Evolutionary conservation across 1,140 invertebrate genomes (phyloP), one percentile per base, ranked within the genome.

Genomic region (Chironomus tepperi): DNA sequence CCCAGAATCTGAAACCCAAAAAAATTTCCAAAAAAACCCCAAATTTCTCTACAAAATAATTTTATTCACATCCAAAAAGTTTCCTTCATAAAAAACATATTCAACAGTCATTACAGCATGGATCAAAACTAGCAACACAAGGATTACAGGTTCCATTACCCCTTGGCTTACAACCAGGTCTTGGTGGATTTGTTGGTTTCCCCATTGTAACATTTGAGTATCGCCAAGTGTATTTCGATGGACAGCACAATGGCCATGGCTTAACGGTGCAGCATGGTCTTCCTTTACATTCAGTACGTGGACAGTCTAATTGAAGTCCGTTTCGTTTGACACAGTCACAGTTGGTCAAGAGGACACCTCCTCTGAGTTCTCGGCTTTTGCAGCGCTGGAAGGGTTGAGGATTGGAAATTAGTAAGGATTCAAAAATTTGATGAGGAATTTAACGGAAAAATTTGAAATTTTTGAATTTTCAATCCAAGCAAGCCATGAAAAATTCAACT

Each of bases 321-420:
- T 92, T 91, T n/a, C 89, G 85, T 77, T 88, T 90, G 73, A 90
- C 88, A 77, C 90, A 93, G 75, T 91, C 87, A 77, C 90, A 92
- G 74, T 86, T 87, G 74, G 86, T 87, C 76, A 89, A 87, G 79
- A 91, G 84, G 73, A 88, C 84, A 65, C 90, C 87, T 19, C 84
- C 85, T 6, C 89, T 86, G 73, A 92, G 80, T 76, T 92, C 89
- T n/a, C 86, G 86, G 78, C 88, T 91, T 77, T 88, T 89, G 74
- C 83, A 81, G 19, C 65, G 65, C 65, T 70, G 16, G 19, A 18
- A 18, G 5, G n/a, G n/a, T n/a, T n/a, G n/a, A n/a, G n/a, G n/a
- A n/a, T n/a, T n/a, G n/a, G n/a, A n/a, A n/a, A n/a, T n/a, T n/a
- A n/a, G n/a, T n/a, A n/a, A n/a, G n/a, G n/a, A n/a, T n/a, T 67